Evolutionary conservation across 2,113 vertebrate genomes (phyloP).

Genomic region (Elachura formosa): DNA sequence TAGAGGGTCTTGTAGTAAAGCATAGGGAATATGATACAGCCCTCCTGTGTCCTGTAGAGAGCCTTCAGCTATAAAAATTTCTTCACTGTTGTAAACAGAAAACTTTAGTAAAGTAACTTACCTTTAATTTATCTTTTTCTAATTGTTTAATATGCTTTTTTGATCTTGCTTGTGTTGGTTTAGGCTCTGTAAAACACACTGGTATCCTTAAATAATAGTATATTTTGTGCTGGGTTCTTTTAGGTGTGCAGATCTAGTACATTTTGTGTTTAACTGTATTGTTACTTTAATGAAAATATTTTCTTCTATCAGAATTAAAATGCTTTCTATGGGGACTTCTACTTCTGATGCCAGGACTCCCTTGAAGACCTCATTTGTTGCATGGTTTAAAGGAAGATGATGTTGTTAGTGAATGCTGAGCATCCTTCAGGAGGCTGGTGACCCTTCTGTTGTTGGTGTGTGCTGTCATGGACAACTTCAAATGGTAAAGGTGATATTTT

Average conservation of each 20-base stretch:
- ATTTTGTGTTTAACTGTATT: neutral
- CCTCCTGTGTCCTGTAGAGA: neutral
- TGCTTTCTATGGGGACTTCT: neutral
- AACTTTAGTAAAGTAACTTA: neutral
- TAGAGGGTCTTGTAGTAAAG: neutral
- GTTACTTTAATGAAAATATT: neutral
- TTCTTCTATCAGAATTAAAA: constrained; percentile 33
- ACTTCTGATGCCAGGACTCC: neutral
- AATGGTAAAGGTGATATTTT: constrained; percentile 5
- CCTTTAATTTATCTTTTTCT: neutral
- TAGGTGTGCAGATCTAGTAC: neutral
- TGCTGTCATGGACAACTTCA: constrained; percentile 35
- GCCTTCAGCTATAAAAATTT: neutral
- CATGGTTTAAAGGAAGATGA: constrained; percentile 30
- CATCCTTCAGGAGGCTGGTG: constrained; percentile 26
- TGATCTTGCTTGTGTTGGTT: neutral
- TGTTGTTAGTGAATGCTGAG: neutral
- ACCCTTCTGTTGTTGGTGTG: constrained; percentile 3
- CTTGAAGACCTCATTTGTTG: neutral
- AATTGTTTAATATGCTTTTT: neutral
- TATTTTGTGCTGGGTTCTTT: neutral
- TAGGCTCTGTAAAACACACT: neutral
- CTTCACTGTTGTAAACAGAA: neutral
- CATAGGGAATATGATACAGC: neutral
- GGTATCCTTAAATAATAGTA: neutral